A percentile compares a stretch with the other conserved stretches of the same genome.
Evolutionary conservation across 2,888 invertebrate species (phyloP).

Genomic region (Ectobius pallidus): DNA sequence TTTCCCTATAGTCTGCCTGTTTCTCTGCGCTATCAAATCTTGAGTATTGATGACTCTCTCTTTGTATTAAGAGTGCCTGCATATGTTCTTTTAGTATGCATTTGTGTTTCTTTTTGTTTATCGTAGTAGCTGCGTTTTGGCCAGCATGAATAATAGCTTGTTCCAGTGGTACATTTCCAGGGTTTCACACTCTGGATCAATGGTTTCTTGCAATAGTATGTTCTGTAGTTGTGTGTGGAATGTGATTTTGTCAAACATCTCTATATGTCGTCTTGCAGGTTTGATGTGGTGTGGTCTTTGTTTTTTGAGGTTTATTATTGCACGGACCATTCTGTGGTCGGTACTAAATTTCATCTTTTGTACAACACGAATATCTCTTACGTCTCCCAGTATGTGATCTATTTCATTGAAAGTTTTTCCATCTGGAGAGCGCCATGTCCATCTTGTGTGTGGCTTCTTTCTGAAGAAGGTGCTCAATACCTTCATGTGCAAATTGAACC

Average conservation of each 20-base stretch:
- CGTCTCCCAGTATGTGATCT: no score
- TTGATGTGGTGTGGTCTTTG: neutral
- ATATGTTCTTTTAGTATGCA: neutral
- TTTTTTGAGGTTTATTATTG: neutral
- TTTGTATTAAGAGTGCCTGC: neutral
- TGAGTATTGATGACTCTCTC: neutral
- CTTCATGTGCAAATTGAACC: no score
- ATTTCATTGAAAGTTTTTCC: no score
- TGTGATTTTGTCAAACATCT: neutral
- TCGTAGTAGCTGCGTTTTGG: neutral
- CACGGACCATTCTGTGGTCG: neutral
- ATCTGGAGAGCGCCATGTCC: no score
- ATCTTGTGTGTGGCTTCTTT: no score
- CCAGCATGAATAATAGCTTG: neutral
- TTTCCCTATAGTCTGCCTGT: neutral
- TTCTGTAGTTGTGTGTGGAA: neutral
- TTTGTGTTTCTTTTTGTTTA: no score
- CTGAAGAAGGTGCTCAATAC: no score
- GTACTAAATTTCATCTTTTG: neutral
- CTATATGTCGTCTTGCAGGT: neutral
- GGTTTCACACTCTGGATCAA: neutral
- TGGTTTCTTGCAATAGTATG: neutral
- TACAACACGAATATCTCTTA: no score
- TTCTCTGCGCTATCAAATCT: neutral
- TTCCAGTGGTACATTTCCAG: neutral